Base-by-base conservation (phyloP, 2,888 invertebrate genomes). In the Furcula furcula region DNA sequence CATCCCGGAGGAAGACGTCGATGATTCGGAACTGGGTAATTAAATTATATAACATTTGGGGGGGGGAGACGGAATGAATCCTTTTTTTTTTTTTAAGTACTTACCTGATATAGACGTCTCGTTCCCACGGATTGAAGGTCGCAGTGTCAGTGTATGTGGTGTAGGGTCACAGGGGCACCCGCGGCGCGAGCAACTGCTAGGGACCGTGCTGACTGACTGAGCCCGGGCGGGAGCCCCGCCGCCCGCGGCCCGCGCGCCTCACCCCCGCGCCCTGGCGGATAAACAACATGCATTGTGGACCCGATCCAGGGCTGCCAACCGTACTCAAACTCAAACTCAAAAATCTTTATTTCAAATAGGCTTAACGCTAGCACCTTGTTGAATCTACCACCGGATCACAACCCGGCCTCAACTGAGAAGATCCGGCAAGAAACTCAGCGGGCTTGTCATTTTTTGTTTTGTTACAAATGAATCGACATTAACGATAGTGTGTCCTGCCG, bases 231-330 rank as follows among this genome's bases (percentile, higher is more conserved):
- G 78, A 80, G 82, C 83, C 64, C 60, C 67, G 44, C 68, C 70
- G 54, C 77, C 65, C 72, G 57, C 66, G 34, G 52, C 37, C 58
- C 61, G 43, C 45, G 25, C 28, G 3, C 55, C 48, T 26, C 46
- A 35, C 53, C 66, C 73, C 77, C 80, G 66, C 76, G 65, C 79
- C 77, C 79, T 66, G 65, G 70, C 82, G 86, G 85, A 86, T 86
- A 87, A 87, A 86, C 87, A 86, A 86, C 86, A 72, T 87, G 87
- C 87, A 87, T 82, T 84, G 86, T 86, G 80, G 83, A 75, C 81
- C 78, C 78, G 81, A n/a, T n/a, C n/a, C n/a, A n/a, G n/a, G n/a
- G n/a, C n/a, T n/a, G n/a, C n/a, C n/a, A n/a, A n/a, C n/a, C n/a
- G n/a, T n/a, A n/a, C n/a, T n/a, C n/a, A n/a, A n/a, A n/a, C n/a